Evolutionary conservation across 1,140 invertebrate genomes (phyloP).

Genomic region (Lepidurus arcticus): DNA sequence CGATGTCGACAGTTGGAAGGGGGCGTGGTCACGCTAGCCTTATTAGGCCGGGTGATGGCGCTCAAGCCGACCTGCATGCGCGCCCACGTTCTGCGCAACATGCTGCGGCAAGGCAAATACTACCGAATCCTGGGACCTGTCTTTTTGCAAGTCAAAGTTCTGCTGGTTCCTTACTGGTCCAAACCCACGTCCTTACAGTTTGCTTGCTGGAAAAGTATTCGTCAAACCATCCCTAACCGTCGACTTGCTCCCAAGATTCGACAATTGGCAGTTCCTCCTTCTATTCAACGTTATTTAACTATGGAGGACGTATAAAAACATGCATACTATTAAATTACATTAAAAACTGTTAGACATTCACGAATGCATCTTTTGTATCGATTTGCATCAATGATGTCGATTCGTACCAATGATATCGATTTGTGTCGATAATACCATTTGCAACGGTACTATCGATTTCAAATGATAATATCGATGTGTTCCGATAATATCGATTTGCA

Average conservation of each 20-base stretch:
- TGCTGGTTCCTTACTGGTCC: constrained; percentile 40
- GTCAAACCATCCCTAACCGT: constrained; percentile 34
- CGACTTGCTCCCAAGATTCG: constrained; percentile 25
- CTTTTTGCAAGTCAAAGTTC: constrained; percentile 41
- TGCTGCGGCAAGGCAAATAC: constrained; percentile 41
- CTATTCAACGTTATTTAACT: constrained; percentile 36
- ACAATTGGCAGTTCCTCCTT: constrained; percentile 36
- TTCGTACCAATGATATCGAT: neutral
- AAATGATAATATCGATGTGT: no score
- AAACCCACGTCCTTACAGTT: constrained; percentile 40
- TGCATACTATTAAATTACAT: no score
- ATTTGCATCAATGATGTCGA: neutral
- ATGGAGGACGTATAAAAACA: constrained; percentile 35
- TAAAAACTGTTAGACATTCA: neutral
- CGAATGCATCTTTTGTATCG: neutral
- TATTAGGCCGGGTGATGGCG: constrained; percentile 40
- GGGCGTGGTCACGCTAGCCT: constrained; percentile 36
- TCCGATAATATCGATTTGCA: no score
- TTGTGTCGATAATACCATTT: no score
- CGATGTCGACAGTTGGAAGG: constrained; percentile 37
- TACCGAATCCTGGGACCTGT: constrained; percentile 41
- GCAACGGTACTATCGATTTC: no score
- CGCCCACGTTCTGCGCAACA: constrained; percentile 41
- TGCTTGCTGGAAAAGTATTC: constrained; percentile 38
- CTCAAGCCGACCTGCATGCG: constrained; percentile 40